These are phyloP conservation scores for Anser cygnoides DNA, from an alignment of 2,113 vertebrate genomes.

Conservation along the genomic window DNA sequence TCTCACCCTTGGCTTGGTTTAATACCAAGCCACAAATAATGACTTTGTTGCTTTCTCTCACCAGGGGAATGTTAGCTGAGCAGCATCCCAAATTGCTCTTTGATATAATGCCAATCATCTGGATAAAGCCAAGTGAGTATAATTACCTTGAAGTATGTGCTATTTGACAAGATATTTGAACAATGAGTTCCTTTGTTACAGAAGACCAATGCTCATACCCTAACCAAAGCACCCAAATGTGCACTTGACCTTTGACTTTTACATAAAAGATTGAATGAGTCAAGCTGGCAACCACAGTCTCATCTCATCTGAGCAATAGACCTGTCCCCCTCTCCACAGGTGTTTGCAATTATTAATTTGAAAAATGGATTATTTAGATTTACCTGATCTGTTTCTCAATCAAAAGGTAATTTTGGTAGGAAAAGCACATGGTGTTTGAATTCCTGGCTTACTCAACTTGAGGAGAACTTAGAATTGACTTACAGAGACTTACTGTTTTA, in stretches of 20 bases:
- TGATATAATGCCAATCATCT: conserved; percentile 91
- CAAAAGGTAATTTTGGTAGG: not conserved
- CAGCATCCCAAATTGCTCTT: conserved; percentile 91
- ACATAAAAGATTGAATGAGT: too few relatives aligned
- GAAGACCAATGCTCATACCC: not conserved
- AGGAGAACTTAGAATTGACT: not conserved
- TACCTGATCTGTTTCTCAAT: not conserved
- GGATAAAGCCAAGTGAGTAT: conserved; percentile 93
- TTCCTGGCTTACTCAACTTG: not conserved
- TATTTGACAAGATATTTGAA: not conserved
- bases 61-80: conserved; percentile 88
- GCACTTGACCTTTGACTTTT: not conserved
- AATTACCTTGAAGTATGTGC: not conserved
- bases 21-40: not conserved
- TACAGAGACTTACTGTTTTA: not conserved
- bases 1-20: not conserved
- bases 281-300: not conserved
- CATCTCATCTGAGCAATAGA: not conserved
- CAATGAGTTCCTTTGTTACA: not conserved
- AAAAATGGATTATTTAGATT: not conserved
- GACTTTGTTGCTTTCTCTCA: conserved; percentile 44
- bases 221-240: not conserved
- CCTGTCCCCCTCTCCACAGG: not conserved
- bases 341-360: not conserved
- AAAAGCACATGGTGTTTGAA: not conserved